These are phyloP conservation scores for Centropus unirufus DNA, from an alignment of 2,113 vertebrate genomes.

Conservation along the genomic window DNA sequence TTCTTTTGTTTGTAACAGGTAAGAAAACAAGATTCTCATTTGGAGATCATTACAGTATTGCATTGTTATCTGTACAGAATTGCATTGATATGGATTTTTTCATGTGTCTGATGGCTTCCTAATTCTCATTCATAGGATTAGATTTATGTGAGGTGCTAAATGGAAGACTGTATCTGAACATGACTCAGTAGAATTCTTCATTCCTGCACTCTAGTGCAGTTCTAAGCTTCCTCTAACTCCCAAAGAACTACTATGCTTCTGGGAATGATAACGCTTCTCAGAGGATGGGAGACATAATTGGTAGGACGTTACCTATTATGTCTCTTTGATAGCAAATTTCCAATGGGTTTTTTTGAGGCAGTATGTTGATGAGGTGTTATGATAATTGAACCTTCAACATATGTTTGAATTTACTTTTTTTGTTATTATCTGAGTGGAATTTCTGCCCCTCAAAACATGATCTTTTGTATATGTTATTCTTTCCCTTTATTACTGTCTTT, in stretches of 20 bases:
- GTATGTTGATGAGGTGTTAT: neutral
- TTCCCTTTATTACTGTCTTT: neutral
- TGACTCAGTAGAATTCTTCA: neutral
- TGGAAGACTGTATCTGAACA: neutral
- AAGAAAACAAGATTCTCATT: neutral
- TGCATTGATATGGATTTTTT: neutral
- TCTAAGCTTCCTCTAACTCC: neutral
- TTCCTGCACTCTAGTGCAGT: neutral
- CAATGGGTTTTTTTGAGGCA: neutral
- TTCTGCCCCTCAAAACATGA: neutral
- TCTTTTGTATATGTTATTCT: neutral
- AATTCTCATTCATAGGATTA: neutral
- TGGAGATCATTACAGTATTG: neutral
- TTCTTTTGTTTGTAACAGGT: neutral
- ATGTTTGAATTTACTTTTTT: neutral
- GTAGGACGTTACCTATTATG: neutral
- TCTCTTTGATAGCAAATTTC: neutral
- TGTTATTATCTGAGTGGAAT: neutral
- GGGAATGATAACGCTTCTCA: neutral
- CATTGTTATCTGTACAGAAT: neutral
- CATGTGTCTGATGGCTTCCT: neutral
- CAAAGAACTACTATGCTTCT: neutral
- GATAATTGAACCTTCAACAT: neutral
- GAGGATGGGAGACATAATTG: neutral
- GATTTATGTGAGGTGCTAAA: neutral